phyloP scores from a whole-genome alignment of 2,797 vertebrate species.

The Hydrolagus colliei region DNA sequence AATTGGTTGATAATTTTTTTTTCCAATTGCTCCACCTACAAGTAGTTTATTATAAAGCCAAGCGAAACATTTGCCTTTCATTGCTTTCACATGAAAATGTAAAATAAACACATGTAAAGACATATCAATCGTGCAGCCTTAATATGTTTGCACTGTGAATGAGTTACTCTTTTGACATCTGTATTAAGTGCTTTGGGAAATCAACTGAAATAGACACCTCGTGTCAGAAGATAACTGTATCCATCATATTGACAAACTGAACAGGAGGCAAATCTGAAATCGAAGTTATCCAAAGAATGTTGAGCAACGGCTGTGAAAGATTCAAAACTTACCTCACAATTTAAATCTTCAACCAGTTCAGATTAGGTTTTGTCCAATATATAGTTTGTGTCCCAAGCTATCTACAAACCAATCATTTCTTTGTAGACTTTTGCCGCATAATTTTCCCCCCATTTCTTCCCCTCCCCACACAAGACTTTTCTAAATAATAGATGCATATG shows the following conservation, averaged over 20 bases:
- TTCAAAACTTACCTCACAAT: not conserved
- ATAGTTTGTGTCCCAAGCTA: not conserved
- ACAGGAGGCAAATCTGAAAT: too few relatives aligned
- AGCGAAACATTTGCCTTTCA: not conserved
- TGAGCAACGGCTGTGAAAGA: too few relatives aligned
- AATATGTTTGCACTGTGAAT: not conserved
- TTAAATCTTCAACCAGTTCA: not conserved
- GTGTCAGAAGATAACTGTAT: constrained; percentile 35
- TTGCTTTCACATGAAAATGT: too few relatives aligned
- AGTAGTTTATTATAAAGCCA: not conserved
- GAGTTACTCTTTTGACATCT: not conserved
- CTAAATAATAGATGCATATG: not conserved
- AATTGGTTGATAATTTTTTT: too few relatives aligned
- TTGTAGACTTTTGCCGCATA: not conserved
- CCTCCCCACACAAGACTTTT: not conserved
- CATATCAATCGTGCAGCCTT: not conserved
- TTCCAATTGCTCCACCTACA: too few relatives aligned
- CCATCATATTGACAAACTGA: too few relatives aligned
- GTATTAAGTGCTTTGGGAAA: not conserved
- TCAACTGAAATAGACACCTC: not conserved
- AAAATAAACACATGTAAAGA: not conserved
- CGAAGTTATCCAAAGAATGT: too few relatives aligned
- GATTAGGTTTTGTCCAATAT: not conserved
- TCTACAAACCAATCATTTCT: not conserved
- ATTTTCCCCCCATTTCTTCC: not conserved